Percentiles rank a stretch among this genome's conserved stretches.
Evolutionary conservation across 2,797 vertebrate genomes (phyloP).

Genomic region (Pitangus sulphuratus): DNA sequence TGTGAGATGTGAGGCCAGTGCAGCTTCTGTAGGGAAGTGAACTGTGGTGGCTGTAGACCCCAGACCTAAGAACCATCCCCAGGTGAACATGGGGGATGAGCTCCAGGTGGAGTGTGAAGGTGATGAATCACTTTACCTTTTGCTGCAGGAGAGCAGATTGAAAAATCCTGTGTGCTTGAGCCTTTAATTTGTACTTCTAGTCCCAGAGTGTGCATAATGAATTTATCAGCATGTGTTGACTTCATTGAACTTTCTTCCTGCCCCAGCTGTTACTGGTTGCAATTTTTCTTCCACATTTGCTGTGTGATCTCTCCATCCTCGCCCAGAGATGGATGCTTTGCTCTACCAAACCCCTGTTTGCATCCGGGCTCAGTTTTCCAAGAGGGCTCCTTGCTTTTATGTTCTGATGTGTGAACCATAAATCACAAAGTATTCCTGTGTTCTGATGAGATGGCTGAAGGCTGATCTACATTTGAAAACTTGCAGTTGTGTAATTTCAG

Average conservation of each 20-base stretch:
- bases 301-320: not conserved
- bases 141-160: not conserved
- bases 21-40: not conserved
- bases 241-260: not conserved
- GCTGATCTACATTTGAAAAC: not conserved
- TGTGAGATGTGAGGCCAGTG: not conserved
- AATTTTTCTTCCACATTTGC: not conserved
- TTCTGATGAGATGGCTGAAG: not conserved
- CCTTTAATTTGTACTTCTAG: not conserved
- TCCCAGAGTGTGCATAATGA: not conserved
- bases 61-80: not conserved
- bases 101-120: not conserved
- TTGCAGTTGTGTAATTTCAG: not conserved
- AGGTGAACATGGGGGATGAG: accelerated
- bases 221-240: not conserved
- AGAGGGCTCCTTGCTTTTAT: not conserved
- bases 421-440: not conserved
- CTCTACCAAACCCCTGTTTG: not conserved
- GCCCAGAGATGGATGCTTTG: not conserved
- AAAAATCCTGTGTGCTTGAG: not conserved
- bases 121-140: not conserved
- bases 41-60: not conserved
- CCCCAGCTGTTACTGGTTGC: not conserved
- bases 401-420: accelerated
- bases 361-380: not conserved